phyloP scores from a whole-genome alignment of 2,113 vertebrate species.

The Hemicordylus capensis region DNA sequence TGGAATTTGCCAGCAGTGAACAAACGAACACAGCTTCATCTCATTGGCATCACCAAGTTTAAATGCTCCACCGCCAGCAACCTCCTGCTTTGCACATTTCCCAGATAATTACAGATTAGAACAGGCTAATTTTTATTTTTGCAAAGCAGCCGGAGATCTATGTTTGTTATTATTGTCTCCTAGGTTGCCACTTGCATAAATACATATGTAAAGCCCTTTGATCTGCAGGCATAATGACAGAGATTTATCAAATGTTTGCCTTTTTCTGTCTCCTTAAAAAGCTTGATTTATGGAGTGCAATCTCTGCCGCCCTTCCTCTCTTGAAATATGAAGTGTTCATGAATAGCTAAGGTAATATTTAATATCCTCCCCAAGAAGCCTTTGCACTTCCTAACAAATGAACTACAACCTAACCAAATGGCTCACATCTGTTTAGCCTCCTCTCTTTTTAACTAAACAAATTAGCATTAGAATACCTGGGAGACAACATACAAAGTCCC shows the following conservation, averaged over 20 bases:
- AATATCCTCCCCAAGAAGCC: conserved; percentile 78
- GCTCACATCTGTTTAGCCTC: conserved; percentile 80
- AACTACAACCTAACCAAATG: conserved; percentile 76
- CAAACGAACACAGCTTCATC: background rate
- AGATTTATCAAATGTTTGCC: conserved; percentile 81
- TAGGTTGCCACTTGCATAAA: conserved; percentile 69
- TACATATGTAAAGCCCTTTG: conserved; percentile 75
- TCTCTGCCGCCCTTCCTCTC: conserved; percentile 71
- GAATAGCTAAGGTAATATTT: conserved; percentile 81
- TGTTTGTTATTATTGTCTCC: conserved; percentile 69
- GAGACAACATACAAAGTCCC: conserved; percentile 63
- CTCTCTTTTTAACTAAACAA: conserved; percentile 74
- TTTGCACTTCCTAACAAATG: conserved; percentile 79
- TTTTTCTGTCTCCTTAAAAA: conserved; percentile 76
- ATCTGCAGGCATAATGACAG: conserved; percentile 72
- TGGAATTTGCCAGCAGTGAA: background rate
- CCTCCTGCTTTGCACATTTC: conserved; percentile 43
- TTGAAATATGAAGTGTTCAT: conserved; percentile 83
- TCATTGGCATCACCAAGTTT: conserved; percentile 8
- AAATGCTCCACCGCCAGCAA: background rate
- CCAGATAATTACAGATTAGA: conserved; percentile 66
- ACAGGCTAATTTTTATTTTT: conserved; percentile 68
- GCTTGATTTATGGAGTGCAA: conserved; percentile 75
- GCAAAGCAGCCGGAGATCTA: conserved; percentile 59
- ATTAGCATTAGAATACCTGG: conserved; percentile 81